Evolutionary conservation across 1,140 invertebrate genomes (phyloP).

Genomic region (Nasonia giraulti): DNA sequence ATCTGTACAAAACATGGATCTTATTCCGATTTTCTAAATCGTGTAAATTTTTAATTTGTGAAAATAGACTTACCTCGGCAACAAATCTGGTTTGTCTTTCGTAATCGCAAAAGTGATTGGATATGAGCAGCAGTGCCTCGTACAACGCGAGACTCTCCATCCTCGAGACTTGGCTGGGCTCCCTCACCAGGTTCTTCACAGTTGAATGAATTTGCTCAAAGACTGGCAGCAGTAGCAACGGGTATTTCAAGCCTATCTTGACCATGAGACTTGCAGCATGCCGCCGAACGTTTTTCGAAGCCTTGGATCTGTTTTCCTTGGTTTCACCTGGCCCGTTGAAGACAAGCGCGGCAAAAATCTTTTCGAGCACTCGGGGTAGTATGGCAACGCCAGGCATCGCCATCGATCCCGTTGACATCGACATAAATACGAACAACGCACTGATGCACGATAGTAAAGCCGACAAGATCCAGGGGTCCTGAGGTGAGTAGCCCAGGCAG

Average conservation of each 20-base stretch:
- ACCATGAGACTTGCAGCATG: conserved; percentile 93
- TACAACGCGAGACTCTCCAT: conserved; percentile 88
- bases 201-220: conserved; percentile 89
- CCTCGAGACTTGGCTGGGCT: conserved; percentile 82
- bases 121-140: conserved; percentile 86
- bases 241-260: conserved; percentile 91
- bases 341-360: conserved; percentile 88
- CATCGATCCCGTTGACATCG: conserved; percentile 87
- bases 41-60: not conserved
- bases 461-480: conserved; percentile 86
- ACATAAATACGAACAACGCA: conserved; percentile 91
- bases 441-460: conserved; percentile 91
- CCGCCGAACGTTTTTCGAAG: conserved; percentile 88
- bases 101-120: conserved; percentile 93
- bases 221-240: conserved; percentile 86
- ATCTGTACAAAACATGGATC: conserved; percentile 67
- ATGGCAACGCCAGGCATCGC: conserved; percentile 82
- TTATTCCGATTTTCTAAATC: not conserved
- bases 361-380: conserved; percentile 86
- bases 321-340: conserved; percentile 80
- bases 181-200: conserved; percentile 65
- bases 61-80: conserved; percentile 77
- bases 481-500: conserved; percentile 84
- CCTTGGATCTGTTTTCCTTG: conserved; percentile 78
- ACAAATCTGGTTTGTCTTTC: conserved; percentile 88